A percentile compares a stretch with the other conserved stretches of the same genome.
These are phyloP conservation scores for Pygoscelis antarcticus DNA, from an alignment of 2,113 vertebrate genomes.

Conservation along the genomic window DNA sequence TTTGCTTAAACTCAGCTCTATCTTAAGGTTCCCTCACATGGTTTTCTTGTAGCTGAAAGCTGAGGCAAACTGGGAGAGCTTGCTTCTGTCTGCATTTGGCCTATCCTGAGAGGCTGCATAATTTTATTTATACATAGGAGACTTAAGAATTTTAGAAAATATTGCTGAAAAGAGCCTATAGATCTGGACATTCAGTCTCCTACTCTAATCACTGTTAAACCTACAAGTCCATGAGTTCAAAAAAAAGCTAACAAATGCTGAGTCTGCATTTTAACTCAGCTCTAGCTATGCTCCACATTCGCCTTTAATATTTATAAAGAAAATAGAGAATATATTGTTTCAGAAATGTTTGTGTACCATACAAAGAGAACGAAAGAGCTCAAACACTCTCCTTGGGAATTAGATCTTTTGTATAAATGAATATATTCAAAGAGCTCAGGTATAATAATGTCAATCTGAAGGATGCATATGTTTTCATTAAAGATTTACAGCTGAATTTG, in stretches of 20 bases:
- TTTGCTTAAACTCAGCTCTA: background rate
- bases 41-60: background rate
- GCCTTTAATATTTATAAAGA: slow-evolving; percentile 30
- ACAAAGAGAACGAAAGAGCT: background rate
- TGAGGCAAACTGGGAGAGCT: background rate
- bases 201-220: background rate
- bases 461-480: slow-evolving; percentile 5
- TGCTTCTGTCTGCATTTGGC: background rate
- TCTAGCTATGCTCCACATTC: background rate
- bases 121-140: background rate
- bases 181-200: background rate
- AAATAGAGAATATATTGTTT: slow-evolving; percentile 24
- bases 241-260: background rate
- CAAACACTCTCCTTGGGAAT: background rate
- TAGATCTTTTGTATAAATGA: background rate
- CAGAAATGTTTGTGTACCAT: background rate
- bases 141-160: background rate
- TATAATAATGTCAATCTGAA: slow-evolving; percentile 8
- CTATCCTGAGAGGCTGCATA: background rate
- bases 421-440: background rate
- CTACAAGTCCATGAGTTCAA: background rate
- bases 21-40: background rate
- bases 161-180: background rate
- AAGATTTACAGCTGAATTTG: slow-evolving; percentile 24
- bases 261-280: background rate